These are phyloP conservation scores for Gymnoscelis rufifasciata DNA, from an alignment of 2,888 invertebrate species.

Conservation along the genomic window DNA sequence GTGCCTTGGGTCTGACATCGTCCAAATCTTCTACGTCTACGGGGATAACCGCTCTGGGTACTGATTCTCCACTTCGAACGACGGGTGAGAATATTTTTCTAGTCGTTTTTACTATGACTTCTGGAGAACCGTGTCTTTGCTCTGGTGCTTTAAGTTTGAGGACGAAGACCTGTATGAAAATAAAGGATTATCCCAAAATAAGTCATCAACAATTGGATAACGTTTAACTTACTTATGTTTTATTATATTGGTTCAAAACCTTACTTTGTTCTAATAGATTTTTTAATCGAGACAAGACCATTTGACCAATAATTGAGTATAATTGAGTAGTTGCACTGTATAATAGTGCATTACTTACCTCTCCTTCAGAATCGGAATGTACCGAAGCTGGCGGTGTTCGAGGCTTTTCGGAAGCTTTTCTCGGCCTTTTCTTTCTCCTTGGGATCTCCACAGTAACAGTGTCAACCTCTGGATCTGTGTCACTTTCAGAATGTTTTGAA, in stretches of 20 bases:
- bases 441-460: conserved; percentile 76
- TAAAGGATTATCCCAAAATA: no score
- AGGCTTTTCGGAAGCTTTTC: conserved; percentile 66
- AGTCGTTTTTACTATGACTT: conserved; percentile 88
- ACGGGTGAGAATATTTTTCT: conserved; percentile 88
- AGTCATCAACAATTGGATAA: no score
- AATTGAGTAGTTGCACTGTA: no score
- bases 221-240: no score
- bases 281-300: no score
- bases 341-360: conserved; percentile 44
- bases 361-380: conserved; percentile 71
- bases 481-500: conserved; percentile 73
- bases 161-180: conserved; percentile 57
- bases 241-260: no score
- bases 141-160: conserved; percentile 67
- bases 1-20: conserved; percentile 50
- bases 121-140: conserved; percentile 67
- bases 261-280: no score
- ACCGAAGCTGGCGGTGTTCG: conserved; percentile 65
- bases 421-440: conserved; percentile 63
- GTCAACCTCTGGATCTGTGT: conserved; percentile 69
- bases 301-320: no score
- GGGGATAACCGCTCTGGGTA: conserved; percentile 73
- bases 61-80: conserved; percentile 76
- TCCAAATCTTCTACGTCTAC: conserved; percentile 59